Evolutionary conservation across 2,113 vertebrate species (phyloP).

Genomic region (Pomatostomus ruficeps): DNA sequence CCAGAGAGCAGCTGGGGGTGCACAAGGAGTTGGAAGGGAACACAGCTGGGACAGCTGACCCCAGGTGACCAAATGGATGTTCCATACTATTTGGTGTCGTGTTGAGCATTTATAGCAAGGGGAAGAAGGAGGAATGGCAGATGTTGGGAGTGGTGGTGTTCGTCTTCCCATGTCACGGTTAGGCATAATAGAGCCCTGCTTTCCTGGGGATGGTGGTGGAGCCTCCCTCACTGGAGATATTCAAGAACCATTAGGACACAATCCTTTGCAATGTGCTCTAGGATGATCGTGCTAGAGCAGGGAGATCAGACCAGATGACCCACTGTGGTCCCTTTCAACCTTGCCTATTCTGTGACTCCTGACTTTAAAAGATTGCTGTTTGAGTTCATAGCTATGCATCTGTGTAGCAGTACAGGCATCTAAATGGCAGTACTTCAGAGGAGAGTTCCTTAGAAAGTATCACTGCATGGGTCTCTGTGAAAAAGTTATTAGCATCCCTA

Average conservation of each 20-base stretch:
- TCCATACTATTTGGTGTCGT: background rate
- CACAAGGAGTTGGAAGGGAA: background rate
- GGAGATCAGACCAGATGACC: background rate
- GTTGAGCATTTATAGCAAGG: background rate
- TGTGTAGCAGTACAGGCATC: rapidly evolving
- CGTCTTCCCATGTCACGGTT: background rate
- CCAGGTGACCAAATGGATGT: background rate
- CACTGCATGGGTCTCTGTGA: background rate
- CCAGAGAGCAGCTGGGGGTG: background rate
- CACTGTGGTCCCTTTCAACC: background rate
- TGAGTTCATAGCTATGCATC: background rate
- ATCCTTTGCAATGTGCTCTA: background rate
- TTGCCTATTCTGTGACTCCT: background rate
- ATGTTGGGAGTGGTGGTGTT: background rate
- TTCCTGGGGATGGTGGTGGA: background rate
- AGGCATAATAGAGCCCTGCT: background rate
- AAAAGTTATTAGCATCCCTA: background rate
- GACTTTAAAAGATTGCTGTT: background rate
- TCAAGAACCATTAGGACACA: background rate
- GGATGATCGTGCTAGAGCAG: background rate
- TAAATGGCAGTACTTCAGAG: background rate
- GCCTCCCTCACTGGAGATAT: background rate
- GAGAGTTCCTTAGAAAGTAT: background rate
- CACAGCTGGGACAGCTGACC: background rate
- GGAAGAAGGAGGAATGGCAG: background rate